Base-by-base conservation (phyloP, 2,113 vertebrate species). In the Lophotis ruficrista region DNA sequence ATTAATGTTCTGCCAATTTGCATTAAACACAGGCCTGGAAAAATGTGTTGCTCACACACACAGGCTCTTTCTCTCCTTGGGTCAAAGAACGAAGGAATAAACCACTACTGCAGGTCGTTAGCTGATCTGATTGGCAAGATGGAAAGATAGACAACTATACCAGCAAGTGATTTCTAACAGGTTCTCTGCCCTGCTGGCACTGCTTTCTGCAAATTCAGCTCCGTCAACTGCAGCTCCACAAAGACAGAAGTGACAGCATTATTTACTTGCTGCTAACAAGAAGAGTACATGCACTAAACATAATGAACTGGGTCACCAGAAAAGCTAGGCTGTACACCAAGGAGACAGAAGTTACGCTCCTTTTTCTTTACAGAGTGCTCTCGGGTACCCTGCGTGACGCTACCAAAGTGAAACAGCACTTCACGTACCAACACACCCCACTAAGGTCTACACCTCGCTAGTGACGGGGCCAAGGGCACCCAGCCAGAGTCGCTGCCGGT, bases 401-500 rank as follows among this genome's bases (percentile, higher is more conserved):
- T 10, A 8, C 6, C 6, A 2, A 65, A 47, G 30, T 20, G 12
- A 73, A 77, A 65, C 0, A 24, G 43, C 23, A 15, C 51, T 54
- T 38, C 21, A 7, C 3, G 1, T 9, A 8, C 61, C 10, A 48
- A 61, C 30, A 61, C 66, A 13, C 16, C 50, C 61, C 9, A 0
- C 50, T 5, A 17, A 45, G 33, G 54, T n/a, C 45, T n/a, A 16
- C 27, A 56, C 10, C 35, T 48, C 50, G 9, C 31, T 1, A 0
- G 4, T 12, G 14, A 69, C 41, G 33, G 18, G 31, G 58, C 41
- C 48, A 50, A 68, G 45, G 66, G 45, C 54, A n/a, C 58, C 38
- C 2, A 4, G 10, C 22, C 2, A 1, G 24, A 30, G 56, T 9
- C 22, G 2, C 17, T 6, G 3, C 14, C 57, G 33, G 27, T 3